Percentiles rank a stretch among this genome's conserved stretches.
phyloP scores from a whole-genome alignment of 2,888 invertebrate species.

The Saturnia japonica region DNA sequence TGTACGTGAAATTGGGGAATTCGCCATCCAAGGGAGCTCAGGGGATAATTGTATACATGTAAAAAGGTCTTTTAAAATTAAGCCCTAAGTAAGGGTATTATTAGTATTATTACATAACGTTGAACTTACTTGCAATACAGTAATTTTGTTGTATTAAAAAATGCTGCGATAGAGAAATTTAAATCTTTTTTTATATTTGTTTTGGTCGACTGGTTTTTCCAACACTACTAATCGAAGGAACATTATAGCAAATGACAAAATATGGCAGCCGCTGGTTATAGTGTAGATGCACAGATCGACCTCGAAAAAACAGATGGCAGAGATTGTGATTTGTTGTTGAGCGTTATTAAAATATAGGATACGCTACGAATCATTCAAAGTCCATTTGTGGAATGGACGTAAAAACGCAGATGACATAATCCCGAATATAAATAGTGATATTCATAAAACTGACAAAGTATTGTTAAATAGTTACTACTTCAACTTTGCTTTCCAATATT shows the following conservation, averaged over 20 bases:
- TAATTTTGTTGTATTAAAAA: background rate
- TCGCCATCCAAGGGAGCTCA: no score
- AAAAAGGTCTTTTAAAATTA: no score
- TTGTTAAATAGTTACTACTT: constrained; percentile 24
- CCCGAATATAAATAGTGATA: constrained; percentile 27
- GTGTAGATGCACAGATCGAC: background rate
- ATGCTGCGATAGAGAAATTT: background rate
- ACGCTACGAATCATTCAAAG: background rate
- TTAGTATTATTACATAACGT: no score
- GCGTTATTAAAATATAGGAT: background rate
- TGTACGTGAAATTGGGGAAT: no score
- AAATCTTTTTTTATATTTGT: background rate
- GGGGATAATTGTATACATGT: no score
- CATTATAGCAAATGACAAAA: background rate
- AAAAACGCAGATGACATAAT: constrained; percentile 14
- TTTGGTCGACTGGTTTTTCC: background rate
- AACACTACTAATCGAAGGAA: background rate
- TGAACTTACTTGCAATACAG: background rate
- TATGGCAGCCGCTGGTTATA: background rate
- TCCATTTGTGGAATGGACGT: constrained; percentile 6
- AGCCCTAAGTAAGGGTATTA: no score
- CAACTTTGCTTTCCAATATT: background rate
- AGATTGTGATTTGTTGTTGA: background rate
- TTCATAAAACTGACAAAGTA: constrained; percentile 28
- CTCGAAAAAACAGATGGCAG: constrained; percentile 7